A percentile compares a stretch with the other conserved stretches of the same genome.
These are phyloP conservation scores for Eufriesea mexicana DNA, from an alignment of 1,140 invertebrate species.

Conservation along the genomic window DNA sequence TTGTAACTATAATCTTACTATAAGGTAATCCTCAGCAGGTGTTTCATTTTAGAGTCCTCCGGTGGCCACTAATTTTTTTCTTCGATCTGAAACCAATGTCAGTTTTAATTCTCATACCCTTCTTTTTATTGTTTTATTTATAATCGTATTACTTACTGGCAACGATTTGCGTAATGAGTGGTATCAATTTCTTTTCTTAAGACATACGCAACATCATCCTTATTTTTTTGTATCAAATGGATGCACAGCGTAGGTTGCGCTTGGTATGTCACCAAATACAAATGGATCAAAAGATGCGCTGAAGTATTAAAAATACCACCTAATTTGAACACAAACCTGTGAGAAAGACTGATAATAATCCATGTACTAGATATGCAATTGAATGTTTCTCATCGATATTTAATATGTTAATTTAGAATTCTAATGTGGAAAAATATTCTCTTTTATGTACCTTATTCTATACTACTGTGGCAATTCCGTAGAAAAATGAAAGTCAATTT, in stretches of 20 bases:
- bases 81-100: background rate
- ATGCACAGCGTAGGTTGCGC: no score
- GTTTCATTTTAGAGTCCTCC: background rate
- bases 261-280: background rate
- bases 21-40: background rate
- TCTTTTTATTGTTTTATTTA: background rate
- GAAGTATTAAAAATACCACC: no score
- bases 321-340: background rate
- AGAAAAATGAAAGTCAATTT: conserved; percentile 38
- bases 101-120: background rate
- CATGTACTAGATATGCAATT: background rate
- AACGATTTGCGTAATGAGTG: no score
- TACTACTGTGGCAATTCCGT: no score
- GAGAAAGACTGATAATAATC: background rate
- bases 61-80: background rate
- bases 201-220: background rate
- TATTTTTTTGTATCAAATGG: background rate
- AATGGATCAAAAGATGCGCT: background rate
- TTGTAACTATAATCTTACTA: background rate
- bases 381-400: background rate
- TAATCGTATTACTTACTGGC: no score
- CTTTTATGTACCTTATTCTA: no score
- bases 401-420: background rate
- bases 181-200: background rate
- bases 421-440: background rate